A percentile compares a stretch with the other conserved stretches of the same genome.
Evolutionary conservation across 1,140 invertebrate species (phyloP).

Genomic region (Drosophila seguyi): DNA sequence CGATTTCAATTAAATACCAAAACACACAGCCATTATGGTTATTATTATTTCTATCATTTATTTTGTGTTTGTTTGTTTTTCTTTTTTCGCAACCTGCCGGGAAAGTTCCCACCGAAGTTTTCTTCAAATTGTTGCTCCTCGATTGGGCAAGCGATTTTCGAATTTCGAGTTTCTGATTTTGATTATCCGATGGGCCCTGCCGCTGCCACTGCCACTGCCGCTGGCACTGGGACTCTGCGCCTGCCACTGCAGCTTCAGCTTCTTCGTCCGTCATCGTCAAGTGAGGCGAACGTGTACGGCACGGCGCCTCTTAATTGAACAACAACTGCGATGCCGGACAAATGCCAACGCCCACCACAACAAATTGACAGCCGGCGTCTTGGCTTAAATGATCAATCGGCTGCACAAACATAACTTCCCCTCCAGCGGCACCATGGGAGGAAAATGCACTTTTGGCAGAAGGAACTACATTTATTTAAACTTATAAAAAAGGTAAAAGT

Average conservation of each 20-base stretch:
- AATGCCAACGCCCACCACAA: constrained; percentile 76
- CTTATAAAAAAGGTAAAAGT: too few species aligned
- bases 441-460: background rate
- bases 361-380: constrained; percentile 70
- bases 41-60: constrained; percentile 41
- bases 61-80: constrained; percentile 7
- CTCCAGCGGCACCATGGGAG: background rate
- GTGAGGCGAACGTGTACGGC: constrained; percentile 51
- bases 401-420: constrained; percentile 65
- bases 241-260: constrained; percentile 4
- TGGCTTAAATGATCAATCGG: constrained; percentile 82
- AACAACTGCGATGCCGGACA: constrained; percentile 52
- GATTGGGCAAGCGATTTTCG: constrained; percentile 72
- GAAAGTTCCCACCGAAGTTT: constrained; percentile 62
- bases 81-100: constrained; percentile 36
- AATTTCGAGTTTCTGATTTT: constrained; percentile 48
- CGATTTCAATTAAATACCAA: constrained; percentile 59
- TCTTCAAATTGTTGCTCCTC: constrained; percentile 27
- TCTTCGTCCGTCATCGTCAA: constrained; percentile 57
- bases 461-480: background rate
- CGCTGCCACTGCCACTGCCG: background rate
- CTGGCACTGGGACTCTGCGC: too few species aligned
- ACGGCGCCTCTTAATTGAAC: constrained; percentile 70
- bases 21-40: constrained; percentile 47
- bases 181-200: constrained; percentile 49